Percentiles rank a stretch among this genome's conserved stretches.
Evolutionary conservation across 1,140 invertebrate genomes (phyloP).

Genomic region (Maconellicoccus hirsutus): DNA sequence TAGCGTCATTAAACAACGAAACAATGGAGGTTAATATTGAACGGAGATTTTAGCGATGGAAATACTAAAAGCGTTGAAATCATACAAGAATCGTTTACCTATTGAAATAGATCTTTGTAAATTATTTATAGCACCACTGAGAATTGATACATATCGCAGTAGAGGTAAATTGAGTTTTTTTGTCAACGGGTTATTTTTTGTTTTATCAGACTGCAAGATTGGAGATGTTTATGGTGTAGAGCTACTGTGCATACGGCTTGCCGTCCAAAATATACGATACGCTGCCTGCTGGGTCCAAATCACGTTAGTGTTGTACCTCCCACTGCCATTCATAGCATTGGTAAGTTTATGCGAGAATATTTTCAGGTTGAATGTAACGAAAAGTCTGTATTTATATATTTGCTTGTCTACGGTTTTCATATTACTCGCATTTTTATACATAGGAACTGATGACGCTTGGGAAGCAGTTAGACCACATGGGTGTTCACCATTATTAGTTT

Average conservation of each 20-base stretch:
- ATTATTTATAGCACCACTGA: neutral
- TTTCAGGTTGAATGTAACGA: neutral
- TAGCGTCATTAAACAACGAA: too few species aligned
- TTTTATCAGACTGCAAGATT: slow-evolving; percentile 74
- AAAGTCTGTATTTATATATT: too few species aligned
- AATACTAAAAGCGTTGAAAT: too few species aligned
- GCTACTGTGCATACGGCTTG: slow-evolving; percentile 83
- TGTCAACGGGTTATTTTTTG: neutral
- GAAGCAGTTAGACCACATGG: slow-evolving; percentile 66
- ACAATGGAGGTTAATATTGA: too few species aligned
- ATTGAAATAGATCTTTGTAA: too few species aligned
- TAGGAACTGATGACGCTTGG: slow-evolving; percentile 72
- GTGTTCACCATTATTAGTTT: slow-evolving; percentile 81
- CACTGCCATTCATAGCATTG: slow-evolving; percentile 79
- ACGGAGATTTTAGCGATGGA: too few species aligned
- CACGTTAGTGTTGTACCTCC: slow-evolving; percentile 87
- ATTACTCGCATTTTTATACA: neutral
- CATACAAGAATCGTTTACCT: too few species aligned
- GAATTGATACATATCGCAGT: neutral
- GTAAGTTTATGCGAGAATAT: slow-evolving; percentile 36
- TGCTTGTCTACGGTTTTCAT: neutral
- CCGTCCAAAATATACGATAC: slow-evolving; percentile 55
- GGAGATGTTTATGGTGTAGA: slow-evolving; percentile 90
- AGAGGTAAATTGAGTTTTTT: neutral
- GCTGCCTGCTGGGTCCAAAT: slow-evolving; percentile 73